phyloP scores from a whole-genome alignment of 2,888 invertebrate species.

The Eupithecia centaureata region DNA sequence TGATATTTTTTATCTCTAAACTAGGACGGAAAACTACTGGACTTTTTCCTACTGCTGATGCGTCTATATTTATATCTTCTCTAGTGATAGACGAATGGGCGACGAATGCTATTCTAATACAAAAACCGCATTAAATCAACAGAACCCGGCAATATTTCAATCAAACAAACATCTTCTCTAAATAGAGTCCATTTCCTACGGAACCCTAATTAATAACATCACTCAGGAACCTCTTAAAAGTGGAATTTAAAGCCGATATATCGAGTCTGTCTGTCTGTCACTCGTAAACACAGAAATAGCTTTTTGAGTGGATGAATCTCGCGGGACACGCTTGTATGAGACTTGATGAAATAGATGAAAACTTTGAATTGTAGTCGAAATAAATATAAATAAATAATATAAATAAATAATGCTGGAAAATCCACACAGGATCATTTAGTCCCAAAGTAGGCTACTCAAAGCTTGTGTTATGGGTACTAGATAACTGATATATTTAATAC shows the following conservation, averaged over 20 bases:
- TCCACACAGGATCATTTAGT: no score
- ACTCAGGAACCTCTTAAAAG: conserved; percentile 48
- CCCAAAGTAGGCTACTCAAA: no score
- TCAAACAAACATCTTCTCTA: conserved; percentile 41
- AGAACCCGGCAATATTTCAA: conserved; percentile 39
- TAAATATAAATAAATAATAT: no score
- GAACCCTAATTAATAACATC: conserved; percentile 45
- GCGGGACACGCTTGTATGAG: conserved; percentile 12
- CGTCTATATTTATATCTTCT: background rate
- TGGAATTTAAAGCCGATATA: conserved; percentile 47
- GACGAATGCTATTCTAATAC: conserved; percentile 19
- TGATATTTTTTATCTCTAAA: no score
- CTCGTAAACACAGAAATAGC: conserved; percentile 45
- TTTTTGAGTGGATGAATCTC: conserved; percentile 42
- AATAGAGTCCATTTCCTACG: conserved; percentile 46
- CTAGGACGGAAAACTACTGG: background rate
- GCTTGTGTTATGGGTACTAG: no score
- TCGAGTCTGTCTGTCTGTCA: conserved; percentile 47
- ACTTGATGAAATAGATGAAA: background rate
- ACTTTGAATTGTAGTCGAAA: conserved; percentile 1
- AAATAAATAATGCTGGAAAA: no score
- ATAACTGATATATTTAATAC: no score
- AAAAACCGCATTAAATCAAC: conserved; percentile 38
- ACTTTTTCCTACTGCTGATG: background rate
- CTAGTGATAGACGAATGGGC: conserved; percentile 6